These are phyloP conservation scores for Montipora capricornis DNA, from an alignment of 64 coral and sea anemone genomes.

Conservation along the genomic window DNA sequence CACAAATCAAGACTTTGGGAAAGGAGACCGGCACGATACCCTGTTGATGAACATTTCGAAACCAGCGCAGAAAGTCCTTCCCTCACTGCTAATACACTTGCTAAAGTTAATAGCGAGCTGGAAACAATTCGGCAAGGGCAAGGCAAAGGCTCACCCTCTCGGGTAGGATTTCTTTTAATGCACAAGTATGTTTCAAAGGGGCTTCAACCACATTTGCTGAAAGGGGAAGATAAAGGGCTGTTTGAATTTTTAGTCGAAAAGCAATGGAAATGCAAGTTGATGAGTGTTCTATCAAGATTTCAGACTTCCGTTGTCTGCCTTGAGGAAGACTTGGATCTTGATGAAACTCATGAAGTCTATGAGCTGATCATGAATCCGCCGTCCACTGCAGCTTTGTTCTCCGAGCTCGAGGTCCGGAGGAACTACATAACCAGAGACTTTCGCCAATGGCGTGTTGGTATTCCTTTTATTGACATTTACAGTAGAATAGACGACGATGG, in stretches of 20 bases:
- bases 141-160: neutral
- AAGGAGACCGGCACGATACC: too few species aligned
- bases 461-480: conserved; percentile 35
- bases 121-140: neutral
- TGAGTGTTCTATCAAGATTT: conserved; percentile 30
- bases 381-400: too few species aligned
- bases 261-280: conserved; percentile 28
- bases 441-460: conserved; percentile 5
- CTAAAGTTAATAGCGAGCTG: conserved; percentile 32
- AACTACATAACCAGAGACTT: neutral
- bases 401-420: too few species aligned
- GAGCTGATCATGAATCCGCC: neutral
- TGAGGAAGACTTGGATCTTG: neutral
- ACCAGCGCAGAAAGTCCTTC: conserved; percentile 27
- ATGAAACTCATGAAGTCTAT: conserved; percentile 32
- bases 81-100: conserved; percentile 9
- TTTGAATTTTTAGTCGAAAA: conserved; percentile 1
- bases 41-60: conserved; percentile 30
- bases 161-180: conserved; percentile 41
- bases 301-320: neutral
- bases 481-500: neutral
- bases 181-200: conserved; percentile 47
- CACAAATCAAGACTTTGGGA: too few species aligned
- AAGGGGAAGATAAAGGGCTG: conserved; percentile 37
- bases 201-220: conserved; percentile 25